Evolutionary conservation across 2,113 vertebrate genomes (phyloP).

Genomic region (Pagrus major): DNA sequence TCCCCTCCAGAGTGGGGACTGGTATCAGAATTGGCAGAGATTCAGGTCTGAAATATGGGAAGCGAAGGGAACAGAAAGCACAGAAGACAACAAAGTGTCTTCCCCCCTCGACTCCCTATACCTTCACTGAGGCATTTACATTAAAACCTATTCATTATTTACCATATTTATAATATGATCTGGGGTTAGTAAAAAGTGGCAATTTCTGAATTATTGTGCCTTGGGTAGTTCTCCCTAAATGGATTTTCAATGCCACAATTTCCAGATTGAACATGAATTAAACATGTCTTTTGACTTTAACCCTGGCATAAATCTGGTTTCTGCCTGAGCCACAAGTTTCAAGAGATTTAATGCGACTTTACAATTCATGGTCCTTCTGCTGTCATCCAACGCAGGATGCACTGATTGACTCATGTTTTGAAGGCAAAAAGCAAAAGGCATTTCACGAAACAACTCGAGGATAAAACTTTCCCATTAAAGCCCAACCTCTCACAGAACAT

Average conservation of each 20-base stretch:
- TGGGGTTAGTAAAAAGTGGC: slow-evolving; percentile 2
- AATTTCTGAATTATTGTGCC: slow-evolving; percentile 11
- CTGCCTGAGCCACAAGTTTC: slow-evolving; percentile 28
- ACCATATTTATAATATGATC: slow-evolving; percentile 12
- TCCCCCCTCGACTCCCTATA: neutral
- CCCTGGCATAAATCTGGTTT: slow-evolving; percentile 3
- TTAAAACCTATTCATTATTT: slow-evolving; percentile 27
- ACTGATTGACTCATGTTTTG: slow-evolving; percentile 53
- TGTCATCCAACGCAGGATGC: slow-evolving; percentile 41
- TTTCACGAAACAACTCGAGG: slow-evolving; percentile 51
- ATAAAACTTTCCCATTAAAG: slow-evolving; percentile 65
- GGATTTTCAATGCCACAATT: slow-evolving; percentile 36
- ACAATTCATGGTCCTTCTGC: slow-evolving; percentile 55
- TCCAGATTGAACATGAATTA: slow-evolving; percentile 36
- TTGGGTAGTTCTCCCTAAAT: slow-evolving; percentile 3
- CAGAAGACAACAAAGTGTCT: slow-evolving; percentile 1
- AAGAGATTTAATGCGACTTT: slow-evolving; percentile 45
- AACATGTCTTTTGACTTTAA: slow-evolving; percentile 40
- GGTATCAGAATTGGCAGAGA: slow-evolving; percentile 29
- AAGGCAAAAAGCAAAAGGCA: slow-evolving; percentile 32
- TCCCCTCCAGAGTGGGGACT: slow-evolving; percentile 26
- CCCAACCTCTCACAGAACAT: slow-evolving; percentile 42
- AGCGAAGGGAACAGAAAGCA: slow-evolving; percentile 14
- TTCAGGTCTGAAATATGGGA: slow-evolving; percentile 9
- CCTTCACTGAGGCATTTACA: neutral